Evolutionary conservation across 1,140 invertebrate species (phyloP), one percentile per base, ranked within the genome.

Genomic region (Calephelis virginiensis): DNA sequence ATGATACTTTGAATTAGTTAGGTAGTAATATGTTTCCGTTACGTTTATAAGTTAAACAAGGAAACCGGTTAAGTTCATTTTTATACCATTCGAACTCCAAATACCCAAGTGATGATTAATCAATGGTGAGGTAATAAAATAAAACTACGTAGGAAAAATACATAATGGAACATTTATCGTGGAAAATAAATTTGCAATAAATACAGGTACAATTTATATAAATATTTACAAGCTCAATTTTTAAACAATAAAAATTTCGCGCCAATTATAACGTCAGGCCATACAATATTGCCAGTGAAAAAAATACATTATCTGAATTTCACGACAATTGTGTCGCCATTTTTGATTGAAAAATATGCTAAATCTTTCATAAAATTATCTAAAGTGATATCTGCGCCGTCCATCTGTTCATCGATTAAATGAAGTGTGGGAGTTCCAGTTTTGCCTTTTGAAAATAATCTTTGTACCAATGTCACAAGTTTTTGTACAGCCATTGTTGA

Each of bases 401-500:
- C 83, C 93, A 88, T 85, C 69, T 92, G 86, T 17, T 90, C 86
- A 75, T 93, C 92, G 48, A 91, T 76, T 71, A 93, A 89, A 67
- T 88, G 91, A 14, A 94, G 82, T 6, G 78, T 85, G 0, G 92
- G 92, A 14, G 83, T 80, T 9, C 81, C 83, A 48, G 68, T 79
- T 72, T 81, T 81, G 66, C 83, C 81, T 77, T 83, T 89, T 0
- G 91, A 74, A 75, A 95, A 97, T 61, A 96, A 81, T 82, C 94
- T 93, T 77, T 95, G 94, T 4, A 93, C 92, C 66, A 97, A 85
- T 75, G 94, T 94, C 71, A 94, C 94, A 61, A 98, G 89, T 89
- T 97, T 97, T 82, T 97, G 95, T 45, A 98, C 94, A 28, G 94
- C 93, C 94, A 98, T 97, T 64, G 95, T 94, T 6, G 93, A 94